Evolutionary conservation across 2,113 vertebrate species (phyloP).

Genomic region (Canis aureus): DNA sequence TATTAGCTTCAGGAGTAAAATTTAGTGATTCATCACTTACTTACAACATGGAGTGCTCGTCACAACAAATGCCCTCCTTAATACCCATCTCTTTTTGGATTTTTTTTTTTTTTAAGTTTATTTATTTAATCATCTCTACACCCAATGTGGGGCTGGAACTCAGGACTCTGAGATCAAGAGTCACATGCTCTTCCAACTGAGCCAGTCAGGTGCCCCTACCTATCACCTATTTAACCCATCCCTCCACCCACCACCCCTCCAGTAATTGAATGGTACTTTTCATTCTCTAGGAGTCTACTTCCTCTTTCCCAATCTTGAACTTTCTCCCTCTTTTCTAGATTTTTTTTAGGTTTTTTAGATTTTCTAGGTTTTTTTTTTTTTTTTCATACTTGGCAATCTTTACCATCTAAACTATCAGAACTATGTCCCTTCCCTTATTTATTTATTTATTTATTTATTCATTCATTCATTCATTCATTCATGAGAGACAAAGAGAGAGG

Average conservation of each 20-base stretch:
- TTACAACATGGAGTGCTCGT: neutral
- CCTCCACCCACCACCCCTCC: neutral
- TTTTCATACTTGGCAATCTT: constrained; percentile 59
- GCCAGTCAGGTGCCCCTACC: neutral
- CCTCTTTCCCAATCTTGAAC: constrained; percentile 53
- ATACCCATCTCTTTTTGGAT: neutral
- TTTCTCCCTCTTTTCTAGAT: constrained; percentile 71
- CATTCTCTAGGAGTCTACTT: constrained; percentile 49
- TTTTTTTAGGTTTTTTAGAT: neutral
- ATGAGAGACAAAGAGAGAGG: too few relatives aligned
- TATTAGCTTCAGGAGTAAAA: neutral
- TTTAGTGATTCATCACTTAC: neutral
- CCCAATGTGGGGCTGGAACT: neutral
- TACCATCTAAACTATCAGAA: constrained; percentile 57
- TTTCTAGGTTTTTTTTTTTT: neutral
- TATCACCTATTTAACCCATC: neutral
- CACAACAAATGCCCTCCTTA: neutral
- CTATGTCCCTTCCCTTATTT: neutral
- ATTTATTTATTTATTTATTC: too few relatives aligned
- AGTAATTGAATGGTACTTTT: constrained; percentile 50
- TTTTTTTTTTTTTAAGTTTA: neutral
- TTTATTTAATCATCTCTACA: neutral
- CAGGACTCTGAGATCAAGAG: neutral
- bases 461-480: too few relatives aligned
- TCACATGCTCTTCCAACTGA: neutral